Base-by-base conservation (phyloP, 1,140 invertebrate species). In the Drosophila repleta region DNA sequence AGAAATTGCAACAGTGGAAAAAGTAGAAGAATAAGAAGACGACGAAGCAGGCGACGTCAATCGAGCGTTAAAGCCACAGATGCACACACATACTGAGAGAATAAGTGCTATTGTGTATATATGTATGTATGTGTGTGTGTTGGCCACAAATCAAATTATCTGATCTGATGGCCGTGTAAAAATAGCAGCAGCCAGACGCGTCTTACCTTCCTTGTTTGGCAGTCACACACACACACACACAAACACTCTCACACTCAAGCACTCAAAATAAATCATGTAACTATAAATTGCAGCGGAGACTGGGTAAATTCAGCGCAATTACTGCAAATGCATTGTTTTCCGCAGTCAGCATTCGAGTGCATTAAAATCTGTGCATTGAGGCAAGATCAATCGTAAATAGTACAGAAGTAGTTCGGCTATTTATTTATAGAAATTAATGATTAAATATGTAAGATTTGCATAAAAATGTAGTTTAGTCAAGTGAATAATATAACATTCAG, bases 121-220 rank as follows among this genome's bases (percentile, higher is more conserved):
- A 29, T 29, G 7, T 29, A 29, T 29, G 17, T 24, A 48, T 21
- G 24, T 48, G 29, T 46, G 24, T 73, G 61, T 64, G 52, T 60
- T 78, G 67, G 61, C 11, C 45, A 46, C 45, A 88, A 87, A 87
- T 79, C 83, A 88, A 88, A 87, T 87, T 79, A 82, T 82, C 71
- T 81, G 78, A 88, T 82, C 70, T 76, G 78, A 78, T 79, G 72
- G 76, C 71, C 67, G 60, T 78, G 66, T 75, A 87, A 57, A 71
- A 74, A 53, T 62, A 58, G 49, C 63, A 55, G 63, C 17, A 11
- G n/a, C 29, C 32, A 29, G 35, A 18, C 43, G 7, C 6, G 21
- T 58, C 64, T 65, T 61, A 57, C 73, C 69, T 74, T 71, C 21
- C 58, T 64, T 74, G 67, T 77, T 71, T 45, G 63, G 37, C 24